These are phyloP conservation scores for Xestia sexstrigata DNA, from an alignment of 2,888 invertebrate species.

Conservation along the genomic window DNA sequence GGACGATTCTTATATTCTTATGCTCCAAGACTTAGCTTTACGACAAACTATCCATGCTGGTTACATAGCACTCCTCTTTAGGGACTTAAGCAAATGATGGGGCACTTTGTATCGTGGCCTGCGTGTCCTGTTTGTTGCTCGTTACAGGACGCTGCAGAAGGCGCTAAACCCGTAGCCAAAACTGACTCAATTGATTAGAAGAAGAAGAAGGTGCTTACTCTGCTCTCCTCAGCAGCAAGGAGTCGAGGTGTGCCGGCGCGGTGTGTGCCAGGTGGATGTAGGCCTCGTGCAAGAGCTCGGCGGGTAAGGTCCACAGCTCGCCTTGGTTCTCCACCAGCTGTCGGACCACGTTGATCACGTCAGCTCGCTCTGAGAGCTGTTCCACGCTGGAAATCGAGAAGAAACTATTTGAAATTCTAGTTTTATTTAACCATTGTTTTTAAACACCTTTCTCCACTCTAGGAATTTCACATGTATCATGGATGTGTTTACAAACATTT, in stretches of 20 bases:
- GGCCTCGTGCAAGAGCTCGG: slow-evolving; percentile 96
- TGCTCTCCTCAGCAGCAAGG: slow-evolving; percentile 89
- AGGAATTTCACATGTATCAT: too few species aligned
- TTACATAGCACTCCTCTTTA: not conserved
- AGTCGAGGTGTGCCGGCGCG: slow-evolving; percentile 95
- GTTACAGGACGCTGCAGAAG: not conserved
- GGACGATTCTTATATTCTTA: not conserved
- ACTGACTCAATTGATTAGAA: not conserved
- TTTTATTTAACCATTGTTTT: too few species aligned
- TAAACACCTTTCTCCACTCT: too few species aligned
- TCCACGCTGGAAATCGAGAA: slow-evolving; percentile 87
- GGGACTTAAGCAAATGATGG: not conserved
- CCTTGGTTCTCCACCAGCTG: slow-evolving; percentile 92
- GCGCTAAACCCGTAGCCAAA: not conserved
- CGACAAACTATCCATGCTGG: not conserved
- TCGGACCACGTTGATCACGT: slow-evolving; percentile 97
- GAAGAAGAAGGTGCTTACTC: slow-evolving; percentile 79
- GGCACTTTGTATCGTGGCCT: not conserved
- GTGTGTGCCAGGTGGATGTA: slow-evolving; percentile 96
- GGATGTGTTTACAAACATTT: not conserved
- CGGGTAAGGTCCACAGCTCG: slow-evolving; percentile 92
- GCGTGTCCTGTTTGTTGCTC: not conserved
- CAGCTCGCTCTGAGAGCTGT: slow-evolving; percentile 95
- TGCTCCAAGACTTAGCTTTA: not conserved
- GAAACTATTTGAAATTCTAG: not conserved